Percentiles rank a stretch among this genome's conserved stretches.
These are phyloP conservation scores for Tetraodon nigroviridis DNA, from an alignment of 2,113 vertebrate genomes.

Conservation along the genomic window DNA sequence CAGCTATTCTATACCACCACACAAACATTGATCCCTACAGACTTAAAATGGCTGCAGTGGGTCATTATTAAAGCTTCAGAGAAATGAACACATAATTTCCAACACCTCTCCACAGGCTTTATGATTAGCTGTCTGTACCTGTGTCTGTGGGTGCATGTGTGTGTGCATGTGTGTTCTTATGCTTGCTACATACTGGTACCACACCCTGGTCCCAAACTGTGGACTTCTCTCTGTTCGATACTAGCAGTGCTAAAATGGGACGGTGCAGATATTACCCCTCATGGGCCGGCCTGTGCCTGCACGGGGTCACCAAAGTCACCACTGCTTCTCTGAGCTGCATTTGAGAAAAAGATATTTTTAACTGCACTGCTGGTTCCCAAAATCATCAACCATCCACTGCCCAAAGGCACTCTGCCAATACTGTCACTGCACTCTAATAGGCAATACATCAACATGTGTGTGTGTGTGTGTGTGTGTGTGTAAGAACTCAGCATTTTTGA, in stretches of 20 bases:
- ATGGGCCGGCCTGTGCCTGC: too few relatives aligned
- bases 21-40: conserved; percentile 20
- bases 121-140: conserved; percentile 23
- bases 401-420: conserved; percentile 43
- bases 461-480: conserved; percentile 5
- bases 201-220: too few relatives aligned
- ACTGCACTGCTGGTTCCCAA: conserved; percentile 49
- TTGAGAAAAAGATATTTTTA: conserved; percentile 65
- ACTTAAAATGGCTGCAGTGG: conserved; percentile 20
- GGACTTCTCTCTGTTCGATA: too few relatives aligned
- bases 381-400: conserved; percentile 59
- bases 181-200: too few relatives aligned
- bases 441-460: conserved; percentile 55
- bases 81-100: conserved; percentile 48
- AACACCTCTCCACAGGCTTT: conserved; percentile 27
- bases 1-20: background rate
- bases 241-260: too few relatives aligned
- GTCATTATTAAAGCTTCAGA: conserved; percentile 49
- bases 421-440: conserved; percentile 56
- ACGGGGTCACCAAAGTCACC: conserved; percentile 10
- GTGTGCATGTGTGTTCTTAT: background rate
- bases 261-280: too few relatives aligned
- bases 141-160: conserved; percentile 19
- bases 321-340: conserved; percentile 41
- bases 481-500: too few relatives aligned